Evolutionary conservation across 2,113 vertebrate species (phyloP).

Genomic region (Motacilla alba): DNA sequence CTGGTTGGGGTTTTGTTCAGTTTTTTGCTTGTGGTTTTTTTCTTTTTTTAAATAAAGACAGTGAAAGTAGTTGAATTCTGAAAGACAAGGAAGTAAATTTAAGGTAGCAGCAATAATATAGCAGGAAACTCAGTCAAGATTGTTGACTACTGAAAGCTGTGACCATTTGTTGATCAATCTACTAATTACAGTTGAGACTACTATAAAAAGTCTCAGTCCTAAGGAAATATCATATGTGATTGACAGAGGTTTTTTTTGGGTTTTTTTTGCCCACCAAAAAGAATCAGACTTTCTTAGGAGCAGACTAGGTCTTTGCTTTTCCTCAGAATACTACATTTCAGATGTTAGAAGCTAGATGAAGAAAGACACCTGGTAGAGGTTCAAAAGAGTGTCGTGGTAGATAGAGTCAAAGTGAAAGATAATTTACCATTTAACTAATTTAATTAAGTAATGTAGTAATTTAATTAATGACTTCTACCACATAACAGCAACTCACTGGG

Average conservation of each 20-base stretch:
- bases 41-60: neutral
- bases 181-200: neutral
- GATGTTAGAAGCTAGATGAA: constrained; percentile 3
- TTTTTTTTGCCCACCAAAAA: neutral
- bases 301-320: neutral
- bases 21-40: neutral
- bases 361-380: neutral
- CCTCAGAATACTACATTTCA: neutral
- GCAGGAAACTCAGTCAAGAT: neutral
- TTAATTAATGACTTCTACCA: neutral
- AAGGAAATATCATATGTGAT: neutral
- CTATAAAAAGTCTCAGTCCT: neutral
- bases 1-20: neutral
- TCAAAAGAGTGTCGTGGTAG: neutral
- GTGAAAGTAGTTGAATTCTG: neutral
- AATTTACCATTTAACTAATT: neutral
- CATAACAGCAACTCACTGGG: neutral
- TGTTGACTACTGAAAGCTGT: neutral
- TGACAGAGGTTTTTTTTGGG: neutral
- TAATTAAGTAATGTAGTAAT: no score
- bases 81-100: neutral
- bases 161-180: neutral
- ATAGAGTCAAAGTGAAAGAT: constrained; percentile 15
- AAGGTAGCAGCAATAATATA: neutral
- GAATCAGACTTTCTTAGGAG: neutral